Evolutionary conservation across 2,113 vertebrate genomes (phyloP).

Genomic region (Gasterosteus nipponicus): DNA sequence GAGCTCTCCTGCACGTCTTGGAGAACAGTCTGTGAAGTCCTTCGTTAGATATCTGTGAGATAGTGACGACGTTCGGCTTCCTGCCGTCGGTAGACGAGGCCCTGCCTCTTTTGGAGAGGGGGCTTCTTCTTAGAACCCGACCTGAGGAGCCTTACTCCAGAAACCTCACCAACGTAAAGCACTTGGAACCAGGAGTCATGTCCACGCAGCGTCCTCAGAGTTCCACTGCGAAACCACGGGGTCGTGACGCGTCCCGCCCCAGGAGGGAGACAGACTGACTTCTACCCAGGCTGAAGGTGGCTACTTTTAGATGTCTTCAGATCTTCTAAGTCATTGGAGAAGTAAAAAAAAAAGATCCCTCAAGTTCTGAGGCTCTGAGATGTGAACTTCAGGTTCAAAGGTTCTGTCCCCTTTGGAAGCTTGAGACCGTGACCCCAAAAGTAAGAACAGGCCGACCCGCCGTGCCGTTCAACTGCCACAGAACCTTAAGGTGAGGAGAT

Average conservation of each 20-base stretch:
- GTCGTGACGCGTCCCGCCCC: not conserved
- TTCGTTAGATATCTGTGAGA: slow-evolving; percentile 10
- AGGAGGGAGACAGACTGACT: not conserved
- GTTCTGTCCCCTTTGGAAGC: too few relatives aligned
- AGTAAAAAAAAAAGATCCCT: not conserved
- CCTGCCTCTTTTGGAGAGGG: not conserved
- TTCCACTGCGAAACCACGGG: not conserved
- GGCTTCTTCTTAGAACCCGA: not conserved
- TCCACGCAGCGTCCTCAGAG: not conserved
- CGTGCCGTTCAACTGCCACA: too few relatives aligned
- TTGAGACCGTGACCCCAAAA: too few relatives aligned
- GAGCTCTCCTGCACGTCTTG: slow-evolving; percentile 22
- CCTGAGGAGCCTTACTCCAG: slow-evolving; percentile 37
- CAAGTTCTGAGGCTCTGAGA: not conserved
- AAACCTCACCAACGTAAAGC: slow-evolving; percentile 65
- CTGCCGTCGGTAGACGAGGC: not conserved
- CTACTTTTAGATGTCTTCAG: too few relatives aligned
- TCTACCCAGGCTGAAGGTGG: not conserved
- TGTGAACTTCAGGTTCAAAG: not conserved
- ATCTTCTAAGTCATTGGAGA: too few relatives aligned
- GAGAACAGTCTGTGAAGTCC: slow-evolving; percentile 31
- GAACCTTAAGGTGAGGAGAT: slow-evolving; percentile 38
- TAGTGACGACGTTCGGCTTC: slow-evolving; percentile 2
- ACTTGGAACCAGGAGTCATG: slow-evolving; percentile 60
- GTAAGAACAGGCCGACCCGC: too few relatives aligned